Evolutionary conservation across 2,888 invertebrate genomes (phyloP), one percentile per base, ranked within the genome.

Genomic region (Lamproptera curius): DNA sequence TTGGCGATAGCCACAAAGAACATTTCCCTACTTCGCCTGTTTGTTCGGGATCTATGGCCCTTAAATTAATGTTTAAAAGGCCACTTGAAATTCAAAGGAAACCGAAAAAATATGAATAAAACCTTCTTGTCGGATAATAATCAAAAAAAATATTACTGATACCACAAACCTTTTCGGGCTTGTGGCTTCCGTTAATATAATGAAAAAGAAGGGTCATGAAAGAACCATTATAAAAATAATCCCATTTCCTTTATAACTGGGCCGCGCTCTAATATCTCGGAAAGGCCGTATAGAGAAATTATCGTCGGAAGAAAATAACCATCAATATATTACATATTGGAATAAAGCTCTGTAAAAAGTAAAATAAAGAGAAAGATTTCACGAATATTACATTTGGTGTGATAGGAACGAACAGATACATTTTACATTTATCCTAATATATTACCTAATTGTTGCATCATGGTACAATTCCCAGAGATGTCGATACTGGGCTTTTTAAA

Each of bases 301-400:
- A 93, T 93, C 6, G 93, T 93, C 1, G 93, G 62, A 93, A 90
- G 67, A 93, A 90, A 45, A 93, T 92, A 1, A 93, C 90, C 73
- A 93, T 86, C 93, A 93, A 63, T 92, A 93, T 69, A 93, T 92
- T 93, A 93, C 93, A 93, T 93, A 58, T 93, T 93, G 42, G 93
- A 92, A 65, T 93, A 93, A 0, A 93, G 93, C 37, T 91, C 90
- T 89, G 70, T n/a, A 47, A 51, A 47, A 42, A 42, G 33, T 33
- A 35, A 47, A 42, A 16, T 9, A 28, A 35, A 11, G 9, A 35
- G n/a, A 37, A 47, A 36, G 10, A 35, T 31, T 17, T 41, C 23
- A 23, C 20, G 13, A 17, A 33, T 20, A 33, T 42, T 11, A 1
- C 20, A 42, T 40, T 16, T 33, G 20, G n/a, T 28, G n/a, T 13